A percentile compares a stretch with the other conserved stretches of the same genome.
Evolutionary conservation across 2,888 invertebrate genomes (phyloP).

Genomic region (Lycocerus yunnanus): DNA sequence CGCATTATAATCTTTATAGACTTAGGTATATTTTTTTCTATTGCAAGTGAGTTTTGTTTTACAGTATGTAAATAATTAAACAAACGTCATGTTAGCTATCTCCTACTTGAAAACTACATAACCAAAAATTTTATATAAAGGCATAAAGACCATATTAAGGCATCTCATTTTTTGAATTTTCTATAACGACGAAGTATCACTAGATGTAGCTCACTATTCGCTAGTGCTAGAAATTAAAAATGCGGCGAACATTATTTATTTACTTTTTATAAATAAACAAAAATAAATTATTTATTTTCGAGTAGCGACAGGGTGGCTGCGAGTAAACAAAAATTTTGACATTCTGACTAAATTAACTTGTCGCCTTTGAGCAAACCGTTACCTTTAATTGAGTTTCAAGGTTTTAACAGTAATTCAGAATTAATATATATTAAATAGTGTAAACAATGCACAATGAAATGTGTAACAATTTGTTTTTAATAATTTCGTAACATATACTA

Average conservation of each 20-base stretch:
- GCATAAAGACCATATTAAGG: not conserved
- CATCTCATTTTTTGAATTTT: slow-evolving; percentile 1
- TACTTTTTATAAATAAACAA: not conserved
- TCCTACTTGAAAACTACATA: not conserved
- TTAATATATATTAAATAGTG: not conserved
- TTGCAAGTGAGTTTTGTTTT: not conserved
- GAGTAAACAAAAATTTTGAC: not conserved
- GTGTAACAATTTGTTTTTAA: slow-evolving; percentile 38
- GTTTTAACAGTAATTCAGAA: not conserved
- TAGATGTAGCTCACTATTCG: not conserved
- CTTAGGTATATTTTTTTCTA: not conserved
- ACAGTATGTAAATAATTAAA: not conserved
- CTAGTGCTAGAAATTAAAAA: not conserved
- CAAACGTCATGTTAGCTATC: not conserved
- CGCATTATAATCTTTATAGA: not conserved
- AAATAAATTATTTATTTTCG: not conserved
- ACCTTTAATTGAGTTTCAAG: not conserved
- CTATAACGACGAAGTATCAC: not conserved
- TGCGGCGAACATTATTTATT: not conserved
- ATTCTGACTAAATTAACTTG: not conserved
- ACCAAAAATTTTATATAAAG: not conserved
- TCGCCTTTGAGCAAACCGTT: not conserved
- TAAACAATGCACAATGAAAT: slow-evolving; percentile 9
- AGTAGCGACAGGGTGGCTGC: not conserved
- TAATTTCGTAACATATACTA: slow-evolving; percentile 35